Evolutionary conservation across 2,797 vertebrate species (phyloP).

Genomic region (Xenentodon cancila): DNA sequence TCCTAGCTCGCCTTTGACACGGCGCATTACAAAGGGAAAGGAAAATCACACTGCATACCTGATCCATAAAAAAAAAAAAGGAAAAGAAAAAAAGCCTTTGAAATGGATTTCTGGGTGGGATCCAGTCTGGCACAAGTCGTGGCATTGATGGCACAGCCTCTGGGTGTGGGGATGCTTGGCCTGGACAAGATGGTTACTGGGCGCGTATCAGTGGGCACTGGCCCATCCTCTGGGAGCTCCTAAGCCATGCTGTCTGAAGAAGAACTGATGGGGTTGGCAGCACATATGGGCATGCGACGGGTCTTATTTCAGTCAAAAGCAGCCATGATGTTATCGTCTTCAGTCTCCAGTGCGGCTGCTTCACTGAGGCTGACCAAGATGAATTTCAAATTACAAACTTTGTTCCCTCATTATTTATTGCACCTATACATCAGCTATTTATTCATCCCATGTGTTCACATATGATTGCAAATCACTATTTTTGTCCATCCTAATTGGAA

Average conservation of each 20-base stretch:
- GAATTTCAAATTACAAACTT: conserved; percentile 59
- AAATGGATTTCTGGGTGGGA: conserved; percentile 84
- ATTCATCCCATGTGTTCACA: conserved; percentile 28
- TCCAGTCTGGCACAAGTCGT: conserved; percentile 83
- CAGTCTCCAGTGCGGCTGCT: conserved; percentile 65
- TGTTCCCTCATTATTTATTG: conserved; percentile 40
- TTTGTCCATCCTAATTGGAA: conserved; percentile 48
- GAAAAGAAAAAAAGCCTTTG: conserved; percentile 78
- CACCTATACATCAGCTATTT: conserved; percentile 14
- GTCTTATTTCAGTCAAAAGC: conserved; percentile 80
- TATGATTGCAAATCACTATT: conserved; percentile 53
- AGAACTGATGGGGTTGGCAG: conserved; percentile 86
- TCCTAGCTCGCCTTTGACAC: conserved; percentile 81
- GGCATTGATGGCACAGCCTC: conserved; percentile 84
- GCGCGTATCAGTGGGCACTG: conserved; percentile 83
- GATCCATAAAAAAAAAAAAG: conserved; percentile 73
- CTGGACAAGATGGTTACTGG: conserved; percentile 81
- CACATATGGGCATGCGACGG: conserved; percentile 79
- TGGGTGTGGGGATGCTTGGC: conserved; percentile 83
- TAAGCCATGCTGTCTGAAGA: conserved; percentile 86
- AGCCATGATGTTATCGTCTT: conserved; percentile 81
- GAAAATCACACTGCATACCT: conserved; percentile 86
- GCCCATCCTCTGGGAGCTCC: conserved; percentile 84
- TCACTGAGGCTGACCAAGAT: conserved; percentile 62
- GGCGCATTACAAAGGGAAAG: conserved; percentile 85